These are phyloP conservation scores for Metallyticus violacea DNA, from an alignment of 2,888 invertebrate genomes.

Conservation along the genomic window DNA sequence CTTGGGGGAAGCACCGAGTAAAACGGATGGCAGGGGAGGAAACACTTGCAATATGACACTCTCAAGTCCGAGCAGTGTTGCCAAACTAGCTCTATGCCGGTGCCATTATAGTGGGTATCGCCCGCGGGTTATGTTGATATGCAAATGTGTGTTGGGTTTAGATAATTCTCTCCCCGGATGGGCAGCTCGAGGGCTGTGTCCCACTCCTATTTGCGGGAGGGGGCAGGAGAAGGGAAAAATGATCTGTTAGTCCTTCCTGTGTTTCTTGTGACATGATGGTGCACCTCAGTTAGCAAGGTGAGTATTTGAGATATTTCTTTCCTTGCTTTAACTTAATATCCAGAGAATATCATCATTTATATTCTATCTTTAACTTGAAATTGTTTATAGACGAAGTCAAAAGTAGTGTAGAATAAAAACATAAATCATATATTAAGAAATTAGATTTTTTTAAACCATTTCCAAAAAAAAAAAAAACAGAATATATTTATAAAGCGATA, in stretches of 20 bases:
- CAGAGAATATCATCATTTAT: too few species aligned
- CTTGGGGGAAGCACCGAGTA: not conserved
- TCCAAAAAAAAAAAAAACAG: too few species aligned
- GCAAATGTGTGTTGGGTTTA: constrained; percentile 39
- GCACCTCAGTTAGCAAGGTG: too few species aligned
- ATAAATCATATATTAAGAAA: too few species aligned
- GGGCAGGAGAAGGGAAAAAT: not conserved
- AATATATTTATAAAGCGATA: too few species aligned
- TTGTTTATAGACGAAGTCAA: too few species aligned
- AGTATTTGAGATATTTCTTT: too few species aligned
- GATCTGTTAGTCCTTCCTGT: not conserved
- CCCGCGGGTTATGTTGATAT: constrained; percentile 38
- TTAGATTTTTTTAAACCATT: too few species aligned
- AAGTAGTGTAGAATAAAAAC: too few species aligned
- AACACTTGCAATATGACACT: not conserved
- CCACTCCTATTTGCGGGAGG: too few species aligned
- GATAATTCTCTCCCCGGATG: constrained; percentile 36
- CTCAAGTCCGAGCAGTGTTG: not conserved
- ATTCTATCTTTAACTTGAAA: too few species aligned
- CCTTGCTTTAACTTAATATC: too few species aligned
- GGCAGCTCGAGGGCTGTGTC: constrained; percentile 1
- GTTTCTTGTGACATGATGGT: not conserved
- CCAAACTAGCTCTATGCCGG: not conserved
- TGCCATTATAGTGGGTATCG: constrained; percentile 22
- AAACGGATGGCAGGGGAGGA: not conserved